Conservation (phyloP, 2,797 vertebrate species). For the Sus cebifrons region DNA sequence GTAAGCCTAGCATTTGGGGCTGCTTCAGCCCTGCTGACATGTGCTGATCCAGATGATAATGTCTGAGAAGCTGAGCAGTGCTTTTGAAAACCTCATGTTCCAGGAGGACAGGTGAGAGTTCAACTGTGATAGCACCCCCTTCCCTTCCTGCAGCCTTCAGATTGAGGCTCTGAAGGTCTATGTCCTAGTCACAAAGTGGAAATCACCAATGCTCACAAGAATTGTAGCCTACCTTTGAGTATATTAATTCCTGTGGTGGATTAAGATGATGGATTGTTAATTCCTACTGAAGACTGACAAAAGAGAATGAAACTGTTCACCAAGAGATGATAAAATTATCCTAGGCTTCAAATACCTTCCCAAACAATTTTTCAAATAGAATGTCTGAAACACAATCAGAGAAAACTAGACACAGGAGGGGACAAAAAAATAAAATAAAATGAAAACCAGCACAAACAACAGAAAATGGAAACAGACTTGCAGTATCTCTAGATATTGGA, state of each 20-base stretch:
- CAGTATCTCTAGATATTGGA: background rate
- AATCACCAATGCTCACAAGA: background rate
- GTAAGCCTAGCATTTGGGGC: background rate
- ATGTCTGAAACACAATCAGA: conserved; percentile 2
- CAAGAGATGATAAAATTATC: background rate
- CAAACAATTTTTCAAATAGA: background rate
- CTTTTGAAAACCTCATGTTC: background rate
- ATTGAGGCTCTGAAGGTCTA: background rate
- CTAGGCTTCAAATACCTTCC: conserved; percentile 2
- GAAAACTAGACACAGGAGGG: background rate
- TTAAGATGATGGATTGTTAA: background rate
- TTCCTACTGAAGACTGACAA: background rate
- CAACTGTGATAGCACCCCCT: background rate
- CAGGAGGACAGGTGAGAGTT: background rate
- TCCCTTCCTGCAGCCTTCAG: too few species aligned
- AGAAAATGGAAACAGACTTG: background rate
- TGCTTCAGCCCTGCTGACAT: background rate
- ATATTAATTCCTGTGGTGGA: background rate
- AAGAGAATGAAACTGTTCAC: background rate
- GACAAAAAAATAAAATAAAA: background rate
- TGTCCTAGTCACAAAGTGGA: background rate
- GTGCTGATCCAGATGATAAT: background rate
- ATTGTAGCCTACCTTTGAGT: background rate
- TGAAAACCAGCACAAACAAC: background rate
- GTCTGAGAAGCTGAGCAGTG: background rate